These are phyloP conservation scores for Danaus chrysippus DNA, from an alignment of 2,888 invertebrate genomes.

Conservation along the genomic window DNA sequence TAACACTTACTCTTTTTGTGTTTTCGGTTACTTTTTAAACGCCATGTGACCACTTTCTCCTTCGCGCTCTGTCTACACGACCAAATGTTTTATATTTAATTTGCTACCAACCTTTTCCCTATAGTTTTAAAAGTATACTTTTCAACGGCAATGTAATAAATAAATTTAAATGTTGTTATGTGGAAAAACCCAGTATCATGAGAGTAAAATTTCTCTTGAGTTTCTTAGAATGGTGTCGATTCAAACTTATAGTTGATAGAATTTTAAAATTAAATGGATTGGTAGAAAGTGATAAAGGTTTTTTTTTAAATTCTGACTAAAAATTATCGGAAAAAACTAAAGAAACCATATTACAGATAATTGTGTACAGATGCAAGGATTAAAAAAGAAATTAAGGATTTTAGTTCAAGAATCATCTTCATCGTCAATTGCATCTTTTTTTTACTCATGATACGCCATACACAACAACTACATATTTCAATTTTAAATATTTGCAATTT, in stretches of 20 bases:
- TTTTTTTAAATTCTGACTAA: too few species aligned
- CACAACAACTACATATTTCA: too few species aligned
- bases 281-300: too few species aligned
- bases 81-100: constrained; percentile 33
- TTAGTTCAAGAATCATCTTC: too few species aligned
- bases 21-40: constrained; percentile 49
- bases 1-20: constrained; percentile 43
- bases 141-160: background rate
- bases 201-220: constrained; percentile 1
- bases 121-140: constrained; percentile 20
- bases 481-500: too few species aligned
- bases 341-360: too few species aligned
- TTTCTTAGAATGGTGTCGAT: background rate
- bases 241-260: background rate
- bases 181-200: constrained; percentile 2
- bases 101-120: constrained; percentile 22
- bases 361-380: too few species aligned
- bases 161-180: constrained; percentile 1
- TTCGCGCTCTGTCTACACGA: constrained; percentile 43
- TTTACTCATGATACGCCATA: too few species aligned
- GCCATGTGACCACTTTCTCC: constrained; percentile 50
- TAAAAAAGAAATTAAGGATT: too few species aligned
- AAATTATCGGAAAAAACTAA: too few species aligned
- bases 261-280: too few species aligned
- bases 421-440: too few species aligned